Base-by-base conservation (phyloP, 2,113 vertebrate species). In the Progne subis region DNA sequence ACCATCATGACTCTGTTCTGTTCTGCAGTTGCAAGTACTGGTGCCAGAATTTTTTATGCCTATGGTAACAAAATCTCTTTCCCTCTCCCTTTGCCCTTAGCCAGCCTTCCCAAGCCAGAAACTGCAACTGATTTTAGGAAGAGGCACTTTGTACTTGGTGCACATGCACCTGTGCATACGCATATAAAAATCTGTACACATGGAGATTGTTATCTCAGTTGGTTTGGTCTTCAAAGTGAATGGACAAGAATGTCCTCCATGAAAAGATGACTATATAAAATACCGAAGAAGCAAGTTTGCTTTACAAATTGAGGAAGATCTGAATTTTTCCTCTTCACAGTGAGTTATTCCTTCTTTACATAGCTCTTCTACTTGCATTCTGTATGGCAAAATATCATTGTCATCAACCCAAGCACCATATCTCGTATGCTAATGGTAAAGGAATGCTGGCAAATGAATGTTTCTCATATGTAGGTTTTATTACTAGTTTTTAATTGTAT, bases 21-120 rank as follows among this genome's bases (percentile, higher is more conserved):
- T 77, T 94, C 76, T 78, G 88, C 4, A 12, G 74, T 85, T 91
- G 81, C 89, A 94, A 95, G 39, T 1, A 11, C 61, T 74, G 63
- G 65, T 96, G 94, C 91, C 94, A 96, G 87, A 88, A 89, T 60
- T 88, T 87, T 94, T 91, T 94, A 77, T 94, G 75, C 64, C 39
- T 55, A 69, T 78, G 67, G 93, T 96, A 96, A 96, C 70, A 96
- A 95, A 96, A 97, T 95, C 74, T 82, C 74, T 82, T 32, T 93
- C 84, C 32, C 84, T 92, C 77, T 94, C 88, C 49, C 63, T 92
- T 79, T 94, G 70, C 94, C 82, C 87, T 94, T 86, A 94, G 46
- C 84, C 75, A 89, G 84, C 46, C 49, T 89, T 72, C 29, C 50
- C 61, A 79, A 65, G 74, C 29, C 84, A 94, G 64, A 71, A 89